These are phyloP conservation scores for Epinotia demarniana DNA, from an alignment of 2,888 invertebrate genomes.

Conservation along the genomic window DNA sequence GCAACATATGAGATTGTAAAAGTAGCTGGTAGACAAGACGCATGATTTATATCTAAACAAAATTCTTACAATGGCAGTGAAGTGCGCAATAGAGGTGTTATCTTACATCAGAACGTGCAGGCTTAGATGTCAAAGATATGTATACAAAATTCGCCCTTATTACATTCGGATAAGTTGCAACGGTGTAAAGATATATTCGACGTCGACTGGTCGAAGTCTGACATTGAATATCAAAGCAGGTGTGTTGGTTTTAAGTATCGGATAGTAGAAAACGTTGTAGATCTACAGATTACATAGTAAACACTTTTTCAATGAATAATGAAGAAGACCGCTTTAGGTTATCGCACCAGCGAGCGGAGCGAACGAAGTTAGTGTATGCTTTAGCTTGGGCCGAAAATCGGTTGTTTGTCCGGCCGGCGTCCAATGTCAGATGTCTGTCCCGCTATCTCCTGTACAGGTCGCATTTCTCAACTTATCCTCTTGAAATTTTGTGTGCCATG, in stretches of 20 bases:
- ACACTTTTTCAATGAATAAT: no score
- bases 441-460: no score
- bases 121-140: constrained; percentile 1
- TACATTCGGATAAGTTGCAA: neutral
- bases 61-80: neutral
- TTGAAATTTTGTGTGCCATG: no score
- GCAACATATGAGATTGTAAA: neutral
- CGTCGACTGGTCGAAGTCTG: neutral
- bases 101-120: constrained; percentile 39
- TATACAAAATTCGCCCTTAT: neutral
- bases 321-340: no score
- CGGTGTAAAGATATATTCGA: neutral
- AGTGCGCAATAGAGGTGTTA: constrained; percentile 39
- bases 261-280: neutral
- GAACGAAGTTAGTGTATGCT: no score
- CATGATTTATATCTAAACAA: constrained; percentile 1
- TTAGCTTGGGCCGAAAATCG: no score
- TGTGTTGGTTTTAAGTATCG: neutral
- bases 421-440: no score
- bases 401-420: no score
- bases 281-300: no score
- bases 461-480: no score
- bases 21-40: neutral
- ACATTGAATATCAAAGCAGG: constrained; percentile 6
- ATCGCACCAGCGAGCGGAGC: no score